These are phyloP conservation scores for Scolopax rusticola DNA, from an alignment of 2,797 vertebrate genomes.

Conservation along the genomic window DNA sequence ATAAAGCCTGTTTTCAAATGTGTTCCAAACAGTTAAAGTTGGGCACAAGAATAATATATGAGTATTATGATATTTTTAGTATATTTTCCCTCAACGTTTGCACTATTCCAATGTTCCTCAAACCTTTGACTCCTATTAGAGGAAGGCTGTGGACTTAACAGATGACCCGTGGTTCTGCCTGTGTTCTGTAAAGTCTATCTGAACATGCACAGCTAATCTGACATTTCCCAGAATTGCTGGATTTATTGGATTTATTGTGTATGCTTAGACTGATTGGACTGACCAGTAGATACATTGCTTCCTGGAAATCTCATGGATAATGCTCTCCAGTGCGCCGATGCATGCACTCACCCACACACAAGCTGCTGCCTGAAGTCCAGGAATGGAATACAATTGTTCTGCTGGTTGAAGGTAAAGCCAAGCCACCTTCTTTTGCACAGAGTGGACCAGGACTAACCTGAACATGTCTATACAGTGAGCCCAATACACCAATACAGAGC, in stretches of 20 bases:
- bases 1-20: not conserved
- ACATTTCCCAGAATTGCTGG: not conserved
- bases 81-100: not conserved
- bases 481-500: not conserved
- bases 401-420: not conserved
- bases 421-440: not conserved
- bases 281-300: not conserved
- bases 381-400: not conserved
- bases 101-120: not conserved
- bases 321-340: not conserved
- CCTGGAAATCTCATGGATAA: not conserved
- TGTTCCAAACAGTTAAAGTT: not conserved
- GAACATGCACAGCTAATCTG: not conserved
- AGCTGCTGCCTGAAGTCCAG: not conserved
- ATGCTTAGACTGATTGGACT: not conserved
- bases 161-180: not conserved
- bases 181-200: not conserved
- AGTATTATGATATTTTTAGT: not conserved
- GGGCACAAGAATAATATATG: not conserved
- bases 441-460: not conserved
- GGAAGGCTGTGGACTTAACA: not conserved
- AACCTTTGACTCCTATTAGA: not conserved
- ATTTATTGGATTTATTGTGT: not conserved
- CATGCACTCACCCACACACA: not conserved
- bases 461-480: rapidly evolving